Evolutionary conservation across 2,113 vertebrate species (phyloP).

Genomic region (Hemiscyllium ocellatum): DNA sequence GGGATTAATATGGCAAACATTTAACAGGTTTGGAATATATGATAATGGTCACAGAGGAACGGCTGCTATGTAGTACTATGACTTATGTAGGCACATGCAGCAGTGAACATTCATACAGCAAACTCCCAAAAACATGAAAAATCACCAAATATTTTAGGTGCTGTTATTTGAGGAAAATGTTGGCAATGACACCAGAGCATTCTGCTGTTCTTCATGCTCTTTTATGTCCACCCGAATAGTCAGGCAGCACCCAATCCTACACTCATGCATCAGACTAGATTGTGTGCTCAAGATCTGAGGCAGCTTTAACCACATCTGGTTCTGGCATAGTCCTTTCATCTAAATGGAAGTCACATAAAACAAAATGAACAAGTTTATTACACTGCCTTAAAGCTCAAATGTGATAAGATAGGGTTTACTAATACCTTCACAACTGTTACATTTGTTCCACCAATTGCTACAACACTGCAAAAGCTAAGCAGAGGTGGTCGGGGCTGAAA

Average conservation of each 20-base stretch:
- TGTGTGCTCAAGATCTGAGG: neutral
- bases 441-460: neutral
- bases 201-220: neutral
- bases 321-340: neutral
- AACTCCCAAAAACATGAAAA: neutral
- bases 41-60: neutral
- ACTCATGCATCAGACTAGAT: neutral
- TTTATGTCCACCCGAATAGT: neutral
- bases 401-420: too few relatives aligned
- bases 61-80: neutral
- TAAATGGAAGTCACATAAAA: neutral
- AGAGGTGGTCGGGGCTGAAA: neutral
- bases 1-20: neutral
- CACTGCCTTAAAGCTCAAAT: too few relatives aligned
- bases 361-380: neutral
- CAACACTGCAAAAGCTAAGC: neutral
- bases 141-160: neutral
- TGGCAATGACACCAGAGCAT: neutral
- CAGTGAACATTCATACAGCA: neutral
- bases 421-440: neutral
- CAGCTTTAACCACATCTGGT: neutral
- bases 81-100: neutral
- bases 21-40: neutral
- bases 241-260: neutral
- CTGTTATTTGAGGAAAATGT: neutral